Evolutionary conservation across 2,888 invertebrate genomes (phyloP).

Genomic region (Dicranocentrus wangi): DNA sequence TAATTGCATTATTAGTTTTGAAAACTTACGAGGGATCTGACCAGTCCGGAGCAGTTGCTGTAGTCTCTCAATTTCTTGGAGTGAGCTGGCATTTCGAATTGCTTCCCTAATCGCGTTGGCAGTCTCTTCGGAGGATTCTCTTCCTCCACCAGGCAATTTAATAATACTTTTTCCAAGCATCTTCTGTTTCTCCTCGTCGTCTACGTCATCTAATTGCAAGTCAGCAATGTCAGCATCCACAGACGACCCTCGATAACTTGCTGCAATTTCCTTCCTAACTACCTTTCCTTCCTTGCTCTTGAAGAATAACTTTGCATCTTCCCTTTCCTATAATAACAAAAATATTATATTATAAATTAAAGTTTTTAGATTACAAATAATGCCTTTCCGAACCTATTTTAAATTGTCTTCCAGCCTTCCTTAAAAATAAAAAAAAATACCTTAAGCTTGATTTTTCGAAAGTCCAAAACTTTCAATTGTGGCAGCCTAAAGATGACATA

Average conservation of each 20-base stretch:
- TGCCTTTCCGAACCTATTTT: no score
- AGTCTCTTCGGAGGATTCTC: constrained; percentile 75
- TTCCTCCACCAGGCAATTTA: constrained; percentile 45
- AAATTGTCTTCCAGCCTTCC: no score
- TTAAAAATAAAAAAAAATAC: no score
- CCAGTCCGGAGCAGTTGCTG: constrained; percentile 93
- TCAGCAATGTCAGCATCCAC: no score
- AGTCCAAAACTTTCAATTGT: constrained; percentile 91
- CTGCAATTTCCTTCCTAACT: constrained; percentile 89
- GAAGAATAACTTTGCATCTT: constrained; percentile 89
- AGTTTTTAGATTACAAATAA: no score
- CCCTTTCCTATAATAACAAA: constrained; percentile 84
- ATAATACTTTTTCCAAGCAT: constrained; percentile 22
- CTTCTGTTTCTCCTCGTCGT: constrained; percentile 56
- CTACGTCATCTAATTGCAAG: no score
- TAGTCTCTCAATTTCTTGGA: constrained; percentile 96
- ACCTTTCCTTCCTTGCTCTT: constrained; percentile 95
- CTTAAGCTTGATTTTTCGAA: constrained; percentile 93
- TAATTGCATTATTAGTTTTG: no score
- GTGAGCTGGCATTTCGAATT: constrained; percentile 92
- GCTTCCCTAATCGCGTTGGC: constrained; percentile 89
- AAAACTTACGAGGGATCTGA: constrained; percentile 79
- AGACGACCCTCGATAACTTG: constrained; percentile 78
- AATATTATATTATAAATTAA: neutral
- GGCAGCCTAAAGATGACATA: constrained; percentile 84